Conservation (phyloP, 2,797 vertebrate species). For the Nothura maculosa region DNA sequence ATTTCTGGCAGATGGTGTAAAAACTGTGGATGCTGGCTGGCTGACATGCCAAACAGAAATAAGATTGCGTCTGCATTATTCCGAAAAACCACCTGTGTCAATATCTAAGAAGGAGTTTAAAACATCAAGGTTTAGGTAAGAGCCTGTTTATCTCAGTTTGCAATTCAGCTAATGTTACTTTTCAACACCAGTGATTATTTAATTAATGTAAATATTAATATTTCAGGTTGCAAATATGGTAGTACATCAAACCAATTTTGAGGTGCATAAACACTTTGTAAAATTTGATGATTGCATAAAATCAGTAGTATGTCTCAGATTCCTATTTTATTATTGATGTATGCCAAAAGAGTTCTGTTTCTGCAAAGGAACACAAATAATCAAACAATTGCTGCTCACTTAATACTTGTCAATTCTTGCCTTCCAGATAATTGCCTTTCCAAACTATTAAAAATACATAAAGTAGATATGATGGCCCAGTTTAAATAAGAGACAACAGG, state of each 20-base stretch:
- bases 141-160: neutral
- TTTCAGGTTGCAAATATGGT: neutral
- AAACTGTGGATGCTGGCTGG: constrained; percentile 94
- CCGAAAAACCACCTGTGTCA: constrained; percentile 91
- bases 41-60: constrained; percentile 98
- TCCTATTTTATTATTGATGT: neutral
- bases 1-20: constrained; percentile 85
- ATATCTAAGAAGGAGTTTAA: constrained; percentile 98
- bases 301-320: neutral
- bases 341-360: neutral
- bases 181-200: neutral
- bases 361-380: neutral
- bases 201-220: neutral
- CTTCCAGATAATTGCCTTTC: neutral
- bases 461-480: neutral
- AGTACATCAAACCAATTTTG: rapidly evolving
- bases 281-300: neutral
- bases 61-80: constrained; percentile 94
- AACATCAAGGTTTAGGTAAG: constrained; percentile 97
- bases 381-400: neutral
- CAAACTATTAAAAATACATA: neutral
- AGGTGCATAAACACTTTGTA: neutral
- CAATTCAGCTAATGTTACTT: neutral
- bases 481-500: neutral
- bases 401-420: neutral